These are phyloP conservation scores for Lamellibrachia columna DNA, from an alignment of 2,888 invertebrate species.

Conservation along the genomic window DNA sequence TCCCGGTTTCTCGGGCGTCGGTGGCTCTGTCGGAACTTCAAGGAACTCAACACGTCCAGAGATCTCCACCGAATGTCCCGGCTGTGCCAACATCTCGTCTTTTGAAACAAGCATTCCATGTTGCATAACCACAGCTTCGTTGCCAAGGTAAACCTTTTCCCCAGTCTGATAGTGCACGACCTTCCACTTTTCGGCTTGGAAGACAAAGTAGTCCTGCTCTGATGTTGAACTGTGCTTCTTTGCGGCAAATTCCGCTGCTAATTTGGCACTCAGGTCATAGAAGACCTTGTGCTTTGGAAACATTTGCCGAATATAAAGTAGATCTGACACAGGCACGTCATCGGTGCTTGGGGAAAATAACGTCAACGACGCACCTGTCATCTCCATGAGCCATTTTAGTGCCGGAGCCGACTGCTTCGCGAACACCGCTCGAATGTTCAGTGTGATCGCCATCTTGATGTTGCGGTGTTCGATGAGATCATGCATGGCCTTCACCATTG, in stretches of 20 bases:
- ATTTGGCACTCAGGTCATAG: slow-evolving; percentile 18
- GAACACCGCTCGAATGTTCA: slow-evolving; percentile 21
- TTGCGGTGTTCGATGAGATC: slow-evolving; percentile 25
- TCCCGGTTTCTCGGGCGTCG: neutral
- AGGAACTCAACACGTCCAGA: slow-evolving; percentile 28
- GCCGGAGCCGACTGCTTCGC: slow-evolving; percentile 21
- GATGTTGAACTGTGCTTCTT: neutral
- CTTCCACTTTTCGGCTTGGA: slow-evolving; percentile 26
- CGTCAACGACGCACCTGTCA: slow-evolving; percentile 27
- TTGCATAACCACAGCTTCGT: slow-evolving; percentile 26
- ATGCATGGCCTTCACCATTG: slow-evolving; percentile 26
- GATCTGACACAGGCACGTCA: slow-evolving; percentile 8
- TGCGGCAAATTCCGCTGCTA: neutral
- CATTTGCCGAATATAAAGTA: slow-evolving; percentile 26
- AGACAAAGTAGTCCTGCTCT: slow-evolving; percentile 21
- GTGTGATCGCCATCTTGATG: slow-evolving; percentile 14
- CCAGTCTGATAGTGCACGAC: slow-evolving; percentile 28
- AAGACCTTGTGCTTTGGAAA: slow-evolving; percentile 29
- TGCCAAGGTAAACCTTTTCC: slow-evolving; percentile 29
- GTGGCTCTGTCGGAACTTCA: slow-evolving; percentile 8
- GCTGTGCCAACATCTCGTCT: slow-evolving; percentile 17
- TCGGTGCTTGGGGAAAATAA: slow-evolving; percentile 13
- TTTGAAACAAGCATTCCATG: slow-evolving; percentile 27
- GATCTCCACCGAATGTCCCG: slow-evolving; percentile 9
- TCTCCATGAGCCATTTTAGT: slow-evolving; percentile 30